Evolutionary conservation across 2,113 vertebrate genomes (phyloP).

Genomic region (Clarias magur): DNA sequence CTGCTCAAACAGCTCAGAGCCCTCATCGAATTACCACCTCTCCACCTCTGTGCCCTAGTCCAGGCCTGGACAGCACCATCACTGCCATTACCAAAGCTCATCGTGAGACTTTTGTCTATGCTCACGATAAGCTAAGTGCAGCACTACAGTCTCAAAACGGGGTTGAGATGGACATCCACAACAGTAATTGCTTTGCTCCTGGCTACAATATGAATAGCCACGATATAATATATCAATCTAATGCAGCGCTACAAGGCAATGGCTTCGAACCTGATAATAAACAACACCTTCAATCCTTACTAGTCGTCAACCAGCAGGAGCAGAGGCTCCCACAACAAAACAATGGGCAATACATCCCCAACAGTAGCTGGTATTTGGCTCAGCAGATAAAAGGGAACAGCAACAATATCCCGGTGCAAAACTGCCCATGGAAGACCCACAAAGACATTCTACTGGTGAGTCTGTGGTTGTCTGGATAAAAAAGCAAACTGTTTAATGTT

Average conservation of each 20-base stretch:
- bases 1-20: constrained; percentile 66
- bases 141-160: constrained; percentile 53
- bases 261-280: constrained; percentile 58
- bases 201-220: constrained; percentile 70
- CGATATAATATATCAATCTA: constrained; percentile 70
- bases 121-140: constrained; percentile 79
- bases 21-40: constrained; percentile 73
- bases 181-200: constrained; percentile 64
- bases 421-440: constrained; percentile 69
- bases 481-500: neutral
- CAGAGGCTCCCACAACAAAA: constrained; percentile 65
- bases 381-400: constrained; percentile 33
- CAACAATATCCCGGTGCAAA: constrained; percentile 62
- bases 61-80: constrained; percentile 80
- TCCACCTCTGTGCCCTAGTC: constrained; percentile 75
- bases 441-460: constrained; percentile 82
- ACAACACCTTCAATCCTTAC: constrained; percentile 32
- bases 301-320: constrained; percentile 31
- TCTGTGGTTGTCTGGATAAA: neutral
- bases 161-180: constrained; percentile 58
- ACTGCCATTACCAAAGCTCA: constrained; percentile 80
- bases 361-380: constrained; percentile 60
- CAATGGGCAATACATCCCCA: constrained; percentile 71
- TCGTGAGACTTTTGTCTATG: constrained; percentile 85
- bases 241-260: constrained; percentile 47